These are phyloP conservation scores for Xestoiulus laeticollis DNA, from an alignment of 2,888 invertebrate species.

Conservation along the genomic window DNA sequence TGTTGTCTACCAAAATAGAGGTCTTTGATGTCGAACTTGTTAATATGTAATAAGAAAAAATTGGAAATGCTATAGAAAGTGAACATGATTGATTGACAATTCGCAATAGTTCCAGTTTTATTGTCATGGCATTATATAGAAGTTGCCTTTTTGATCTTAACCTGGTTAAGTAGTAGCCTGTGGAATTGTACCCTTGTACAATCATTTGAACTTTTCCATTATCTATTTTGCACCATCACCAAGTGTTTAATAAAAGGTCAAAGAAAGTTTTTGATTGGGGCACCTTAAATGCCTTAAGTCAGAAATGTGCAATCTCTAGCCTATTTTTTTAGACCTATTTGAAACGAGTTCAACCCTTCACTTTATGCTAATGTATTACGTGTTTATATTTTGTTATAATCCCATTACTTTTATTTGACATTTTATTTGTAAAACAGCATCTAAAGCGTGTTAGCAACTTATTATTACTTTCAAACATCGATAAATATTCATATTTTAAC, in stretches of 20 bases:
- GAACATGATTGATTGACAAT: neutral
- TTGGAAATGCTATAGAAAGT: neutral
- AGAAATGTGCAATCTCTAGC: neutral
- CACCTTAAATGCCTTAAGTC: neutral
- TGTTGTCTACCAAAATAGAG: neutral
- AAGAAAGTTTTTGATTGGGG: neutral
- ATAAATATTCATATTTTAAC: too few species aligned
- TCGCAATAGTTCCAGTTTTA: neutral
- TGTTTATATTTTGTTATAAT: neutral
- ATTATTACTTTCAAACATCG: too few species aligned
- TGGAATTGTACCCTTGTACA: neutral
- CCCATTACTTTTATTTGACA: neutral
- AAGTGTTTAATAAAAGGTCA: neutral
- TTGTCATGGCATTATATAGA: neutral
- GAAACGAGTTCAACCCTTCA: neutral
- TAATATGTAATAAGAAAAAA: neutral
- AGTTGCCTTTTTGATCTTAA: constrained; percentile 9
- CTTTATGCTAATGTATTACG: neutral
- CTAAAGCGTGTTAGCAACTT: neutral
- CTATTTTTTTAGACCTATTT: neutral
- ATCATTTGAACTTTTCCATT: neutral
- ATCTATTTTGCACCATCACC: neutral
- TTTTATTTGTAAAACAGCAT: neutral
- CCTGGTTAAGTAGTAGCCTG: neutral
- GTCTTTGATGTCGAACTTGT: neutral